Base-by-base conservation (phyloP, 64 coral and sea anemone species). In the Pocillopora verrucosa region DNA sequence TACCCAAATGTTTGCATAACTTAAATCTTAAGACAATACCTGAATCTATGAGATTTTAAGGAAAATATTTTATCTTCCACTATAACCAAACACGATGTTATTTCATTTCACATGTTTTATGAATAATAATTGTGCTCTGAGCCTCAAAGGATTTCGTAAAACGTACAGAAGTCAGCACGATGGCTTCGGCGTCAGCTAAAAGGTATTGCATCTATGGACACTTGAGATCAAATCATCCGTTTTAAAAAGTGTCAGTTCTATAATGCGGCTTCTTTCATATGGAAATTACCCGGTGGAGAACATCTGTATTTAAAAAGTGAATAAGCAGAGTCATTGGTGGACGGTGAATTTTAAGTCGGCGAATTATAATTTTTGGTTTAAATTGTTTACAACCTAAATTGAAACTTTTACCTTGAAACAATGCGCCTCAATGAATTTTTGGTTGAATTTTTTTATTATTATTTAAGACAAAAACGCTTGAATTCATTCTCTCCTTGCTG, bases 221-320 rank as follows among this genome's bases (percentile, higher is more conserved):
- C 22, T 57, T 77, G 56, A 1, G 0, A 0, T 19, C 56, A n/a
- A 19, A 38, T 45, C 56, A 19, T 13, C 30, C 73, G 36, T 75
- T 75, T 75, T 24, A 11, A 22, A 3, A 68, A 12, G 20, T 84
- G 35, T 26, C 20, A 68, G 16, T 72, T 37, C 70, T 19, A 26
- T 72, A 16, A 26, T 19, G 63, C 63, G 10, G 63, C 25, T 17
- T 72, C 65, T 81, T 62, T 73, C 22, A n/a, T n/a, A 65, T 72
- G 13, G 57, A 72, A 45, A 72, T 72, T 22, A 85, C 20, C 64
- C 37, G 65, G 36, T n/a, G 10, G 34, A 72, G 56, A 85, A 25
- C 82, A 85, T 85, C 82, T 85, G 82, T 72, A 9, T 85, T 72
- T 85, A 16, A 1, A 11, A 72, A 20, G 67, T 70, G 67, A 20